Base-by-base conservation (phyloP, 1,140 invertebrate species). In the Hetaerina americana region DNA sequence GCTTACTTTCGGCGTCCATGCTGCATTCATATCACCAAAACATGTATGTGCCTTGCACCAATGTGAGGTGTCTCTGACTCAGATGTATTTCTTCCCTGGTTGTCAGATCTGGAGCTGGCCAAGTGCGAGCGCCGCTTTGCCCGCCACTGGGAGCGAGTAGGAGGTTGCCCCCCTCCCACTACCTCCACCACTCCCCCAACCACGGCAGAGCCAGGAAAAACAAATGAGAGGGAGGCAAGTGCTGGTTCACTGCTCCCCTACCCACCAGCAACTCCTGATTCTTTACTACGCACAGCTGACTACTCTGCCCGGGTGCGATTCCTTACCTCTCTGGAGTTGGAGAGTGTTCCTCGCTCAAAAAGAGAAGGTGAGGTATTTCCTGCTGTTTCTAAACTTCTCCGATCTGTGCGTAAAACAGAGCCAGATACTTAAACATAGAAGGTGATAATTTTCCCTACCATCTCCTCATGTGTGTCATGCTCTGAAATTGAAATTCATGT, bases 221-320 rank as follows among this genome's bases (percentile, higher is more conserved):
- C 22, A 12, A n/a, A n/a, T n/a, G 26, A 27, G 10, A n/a, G 26
- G 28, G 68, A 69, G 6, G 26, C 26, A 0, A 69, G 26, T 26
- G 68, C 26, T 69, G 68, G 68, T 26, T 8, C 28, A 27, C 40
- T 57, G 73, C 77, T 82, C 68, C 81, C 81, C 2, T 78, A 82
- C 75, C 81, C 81, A n/a, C 75, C 73, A 12, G 80, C 80, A 67
- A 80, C 80, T 77, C 81, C 81, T 5, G 81, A 82, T 49, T 76
- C 79, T 72, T 76, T 83, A 70, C 76, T 80, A 27, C 77, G 81
- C 29, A 73, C 78, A 69, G 74, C 70, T 40, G 69, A 74, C 67
- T 70, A 70, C 66, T 68, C 73, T 49, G 67, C 68, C 8, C 74
- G 76, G 57, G 18, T 68, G 24, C 66, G 74, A n/a, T 77, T 77